Conservation (phyloP, 2,113 vertebrate genomes). For the Himantopus leucocephalus region DNA sequence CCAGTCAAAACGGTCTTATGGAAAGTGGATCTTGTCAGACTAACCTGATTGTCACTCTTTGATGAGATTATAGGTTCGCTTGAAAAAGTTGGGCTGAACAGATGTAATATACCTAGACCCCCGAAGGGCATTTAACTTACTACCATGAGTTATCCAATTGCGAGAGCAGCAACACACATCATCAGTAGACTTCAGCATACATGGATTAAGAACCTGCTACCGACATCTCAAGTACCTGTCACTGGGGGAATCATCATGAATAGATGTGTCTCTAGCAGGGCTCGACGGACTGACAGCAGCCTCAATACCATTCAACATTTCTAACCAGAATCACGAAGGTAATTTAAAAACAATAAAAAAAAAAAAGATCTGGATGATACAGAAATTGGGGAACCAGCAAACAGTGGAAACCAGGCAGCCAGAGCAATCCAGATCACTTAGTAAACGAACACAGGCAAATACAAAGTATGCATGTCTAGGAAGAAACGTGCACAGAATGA, state of each 20-base stretch:
- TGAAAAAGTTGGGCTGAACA: neutral
- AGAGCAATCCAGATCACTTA: neutral
- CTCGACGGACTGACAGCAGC: neutral
- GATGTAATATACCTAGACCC: neutral
- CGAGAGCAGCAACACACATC: neutral
- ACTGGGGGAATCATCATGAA: neutral
- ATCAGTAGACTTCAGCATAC: neutral
- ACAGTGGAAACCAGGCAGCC: neutral
- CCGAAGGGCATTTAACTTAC: neutral
- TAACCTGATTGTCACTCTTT: neutral
- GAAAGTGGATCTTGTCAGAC: neutral
- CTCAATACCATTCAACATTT: neutral
- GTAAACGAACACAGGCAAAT: neutral
- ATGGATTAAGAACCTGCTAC: neutral
- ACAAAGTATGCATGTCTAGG: neutral
- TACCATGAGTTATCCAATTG: neutral
- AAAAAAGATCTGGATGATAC: neutral
- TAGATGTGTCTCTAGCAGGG: neutral
- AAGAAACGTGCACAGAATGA: neutral
- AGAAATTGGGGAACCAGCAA: neutral
- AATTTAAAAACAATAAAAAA: neutral
- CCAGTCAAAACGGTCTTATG: neutral
- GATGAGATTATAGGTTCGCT: neutral
- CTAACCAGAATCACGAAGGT: neutral
- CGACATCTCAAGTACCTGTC: neutral